Evolutionary conservation across 2,113 vertebrate species (phyloP), one percentile per base, ranked within the genome.

Genomic region (Budorcas taxicolor): DNA sequence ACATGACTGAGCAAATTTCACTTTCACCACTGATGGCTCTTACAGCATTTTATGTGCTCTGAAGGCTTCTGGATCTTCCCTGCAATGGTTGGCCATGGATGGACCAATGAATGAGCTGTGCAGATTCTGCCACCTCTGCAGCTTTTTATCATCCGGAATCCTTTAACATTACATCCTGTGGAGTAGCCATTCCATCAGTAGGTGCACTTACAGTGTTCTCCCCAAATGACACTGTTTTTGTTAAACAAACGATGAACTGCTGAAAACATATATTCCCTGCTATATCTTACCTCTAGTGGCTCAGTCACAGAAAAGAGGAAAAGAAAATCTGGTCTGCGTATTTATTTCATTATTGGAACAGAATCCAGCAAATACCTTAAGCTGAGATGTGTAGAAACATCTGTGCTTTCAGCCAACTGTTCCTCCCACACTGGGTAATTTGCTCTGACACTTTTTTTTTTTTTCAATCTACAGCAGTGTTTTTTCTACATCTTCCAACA

Each of bases 391-490:
- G 84, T 23, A 62, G 71, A 14, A 91, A 90, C 96, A 96, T 64
- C 96, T 84, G 71, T 71, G n/a, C 91, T 81, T n/a, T 21, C 78
- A 71, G 90, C 83, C 78, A 31, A 83, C 80, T 25, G 62, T 50
- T 17, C 94, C 96, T 97, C 98, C 97, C 96, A 94, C 97, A 83
- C 88, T 9, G 94, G 67, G 92, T 92, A 60, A 96, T 97, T 97
- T 92, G 47, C 80, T 67, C 47, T 16, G 53, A 90, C 83, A 45
- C 29, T 91, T 74, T 45, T 95, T 90, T 95, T 90, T 92, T 71
- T 71, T 71, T 47, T 84, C 88, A 57, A 36, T 96, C 92, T 57
- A 58, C 3, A 6, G 57, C 76, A 36, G 40, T 78, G 81, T 92
- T 92, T 89, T 55, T 94, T 58, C 87, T 80, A 29, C 71, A 17